phyloP scores from a whole-genome alignment of 2,797 vertebrate species.

The Kryptolebias ocellatus region DNA sequence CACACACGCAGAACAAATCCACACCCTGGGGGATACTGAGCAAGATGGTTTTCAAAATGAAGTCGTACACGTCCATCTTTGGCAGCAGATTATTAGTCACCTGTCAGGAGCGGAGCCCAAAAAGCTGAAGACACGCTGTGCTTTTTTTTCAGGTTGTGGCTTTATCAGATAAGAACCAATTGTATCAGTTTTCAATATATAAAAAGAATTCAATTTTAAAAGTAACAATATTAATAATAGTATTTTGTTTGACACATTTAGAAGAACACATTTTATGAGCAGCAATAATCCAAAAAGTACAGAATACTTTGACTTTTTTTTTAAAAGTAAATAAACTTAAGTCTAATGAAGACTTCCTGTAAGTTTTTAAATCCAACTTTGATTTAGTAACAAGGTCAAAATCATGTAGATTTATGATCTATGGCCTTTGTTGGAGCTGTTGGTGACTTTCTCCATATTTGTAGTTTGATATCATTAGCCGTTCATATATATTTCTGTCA shows the following conservation, averaged over 20 bases:
- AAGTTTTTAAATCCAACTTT: not conserved
- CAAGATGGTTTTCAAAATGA: constrained; percentile 56
- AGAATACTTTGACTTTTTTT: not conserved
- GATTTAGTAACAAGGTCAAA: not conserved
- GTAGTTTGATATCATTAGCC: too few species aligned
- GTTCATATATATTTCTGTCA: too few species aligned
- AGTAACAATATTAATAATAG: not conserved
- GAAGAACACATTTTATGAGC: not conserved
- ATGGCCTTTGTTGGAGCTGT: too few species aligned
- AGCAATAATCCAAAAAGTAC: not conserved
- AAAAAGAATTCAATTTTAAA: not conserved
- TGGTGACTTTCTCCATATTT: too few species aligned
- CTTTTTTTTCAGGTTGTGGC: not conserved
- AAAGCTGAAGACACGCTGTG: constrained; percentile 8
- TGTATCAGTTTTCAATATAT: not conserved
- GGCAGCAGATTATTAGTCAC: constrained; percentile 38
- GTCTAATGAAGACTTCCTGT: not conserved
- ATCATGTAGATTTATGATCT: not conserved
- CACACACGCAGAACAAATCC: constrained; percentile 49
- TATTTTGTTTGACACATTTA: not conserved
- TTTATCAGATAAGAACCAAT: not conserved
- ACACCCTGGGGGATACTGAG: constrained; percentile 73
- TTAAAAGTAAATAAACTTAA: not conserved
- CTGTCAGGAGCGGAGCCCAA: constrained; percentile 18
- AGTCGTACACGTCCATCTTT: constrained; percentile 33